Evolutionary conservation across 2,888 invertebrate species (phyloP).

Genomic region (Leucania comma): DNA sequence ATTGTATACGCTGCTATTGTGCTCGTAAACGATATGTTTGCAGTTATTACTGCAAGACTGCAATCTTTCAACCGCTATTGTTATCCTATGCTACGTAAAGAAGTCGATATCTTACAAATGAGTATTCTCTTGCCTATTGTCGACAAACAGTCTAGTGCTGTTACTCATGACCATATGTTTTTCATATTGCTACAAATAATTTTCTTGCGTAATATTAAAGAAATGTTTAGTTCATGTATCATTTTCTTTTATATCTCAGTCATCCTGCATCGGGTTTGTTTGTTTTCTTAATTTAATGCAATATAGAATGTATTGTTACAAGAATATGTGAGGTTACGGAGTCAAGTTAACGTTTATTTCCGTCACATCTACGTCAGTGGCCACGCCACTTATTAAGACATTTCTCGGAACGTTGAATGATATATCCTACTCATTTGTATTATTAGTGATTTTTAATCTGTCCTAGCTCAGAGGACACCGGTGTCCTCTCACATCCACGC

Average conservation of each 20-base stretch:
- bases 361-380: conserved; percentile 38
- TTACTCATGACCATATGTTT: conserved; percentile 24
- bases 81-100: conserved; percentile 17
- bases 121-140: conserved; percentile 12
- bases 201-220: conserved; percentile 13
- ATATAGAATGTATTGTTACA: background rate
- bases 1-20: conserved; percentile 33
- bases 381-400: conserved; percentile 33
- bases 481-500: too few relatives aligned
- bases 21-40: conserved; percentile 28
- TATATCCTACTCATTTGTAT: conserved; percentile 27
- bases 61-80: conserved; percentile 43
- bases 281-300: conserved; percentile 20
- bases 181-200: background rate
- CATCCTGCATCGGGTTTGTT: conserved; percentile 16
- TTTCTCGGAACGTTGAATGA: conserved; percentile 25
- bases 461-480: too few relatives aligned
- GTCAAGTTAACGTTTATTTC: conserved; percentile 34
- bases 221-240: conserved; percentile 5
- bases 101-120: conserved; percentile 33
- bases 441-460: conserved; percentile 24
- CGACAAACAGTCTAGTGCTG: conserved; percentile 1
- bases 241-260: conserved; percentile 20
- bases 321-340: conserved; percentile 29
- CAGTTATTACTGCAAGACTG: conserved; percentile 21